Evolutionary conservation across 2,797 vertebrate species (phyloP).

Genomic region (Orientallactaga sibirica): DNA sequence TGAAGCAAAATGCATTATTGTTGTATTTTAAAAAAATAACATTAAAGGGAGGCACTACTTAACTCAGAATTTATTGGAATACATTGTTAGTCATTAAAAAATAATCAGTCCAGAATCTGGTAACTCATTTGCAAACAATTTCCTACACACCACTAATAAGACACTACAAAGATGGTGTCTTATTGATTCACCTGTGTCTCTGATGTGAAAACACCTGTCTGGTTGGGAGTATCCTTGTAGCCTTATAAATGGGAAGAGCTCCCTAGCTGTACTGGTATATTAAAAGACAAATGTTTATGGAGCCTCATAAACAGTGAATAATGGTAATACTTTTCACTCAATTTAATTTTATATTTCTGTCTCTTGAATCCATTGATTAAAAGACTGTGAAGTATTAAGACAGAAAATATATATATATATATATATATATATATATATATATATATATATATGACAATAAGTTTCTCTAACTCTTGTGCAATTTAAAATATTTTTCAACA

Average conservation of each 20-base stretch:
- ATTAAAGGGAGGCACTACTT: background rate
- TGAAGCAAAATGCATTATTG: no score
- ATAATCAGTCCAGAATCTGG: background rate
- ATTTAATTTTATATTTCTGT: background rate
- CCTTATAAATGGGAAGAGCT: background rate
- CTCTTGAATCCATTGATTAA: background rate
- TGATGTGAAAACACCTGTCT: background rate
- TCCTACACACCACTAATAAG: background rate
- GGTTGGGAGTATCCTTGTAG: background rate
- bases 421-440: background rate
- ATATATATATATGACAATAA: background rate
- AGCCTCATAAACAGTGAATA: background rate
- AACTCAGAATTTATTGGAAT: background rate
- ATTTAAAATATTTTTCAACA: constrained; percentile 2
- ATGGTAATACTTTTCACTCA: background rate
- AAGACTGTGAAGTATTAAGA: background rate
- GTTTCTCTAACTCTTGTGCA: background rate
- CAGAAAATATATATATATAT: no score
- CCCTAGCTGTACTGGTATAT: background rate
- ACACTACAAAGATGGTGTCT: background rate
- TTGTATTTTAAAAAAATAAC: background rate
- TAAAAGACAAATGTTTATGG: constrained; percentile 15
- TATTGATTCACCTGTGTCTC: background rate
- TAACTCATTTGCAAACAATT: background rate
- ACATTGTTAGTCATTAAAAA: constrained; percentile 31